These are phyloP conservation scores for Acleris laterana DNA, from an alignment of 2,888 invertebrate species.

Conservation along the genomic window DNA sequence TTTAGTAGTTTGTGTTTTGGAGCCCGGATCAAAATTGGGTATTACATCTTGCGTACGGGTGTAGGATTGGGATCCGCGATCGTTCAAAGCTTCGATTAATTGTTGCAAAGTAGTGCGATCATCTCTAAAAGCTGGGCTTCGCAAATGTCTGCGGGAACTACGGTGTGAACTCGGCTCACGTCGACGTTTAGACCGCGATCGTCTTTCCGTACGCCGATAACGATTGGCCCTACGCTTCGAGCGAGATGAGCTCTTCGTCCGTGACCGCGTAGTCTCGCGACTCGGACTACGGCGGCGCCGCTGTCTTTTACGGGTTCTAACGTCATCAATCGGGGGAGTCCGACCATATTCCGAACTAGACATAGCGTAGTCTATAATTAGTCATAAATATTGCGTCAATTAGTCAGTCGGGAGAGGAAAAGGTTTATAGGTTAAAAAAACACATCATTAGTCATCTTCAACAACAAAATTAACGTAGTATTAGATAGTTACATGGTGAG, in stretches of 20 bases:
- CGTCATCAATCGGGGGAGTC: background rate
- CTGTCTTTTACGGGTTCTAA: background rate
- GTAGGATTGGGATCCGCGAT: background rate
- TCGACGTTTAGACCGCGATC: background rate
- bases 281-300: background rate
- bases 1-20: constrained; percentile 10
- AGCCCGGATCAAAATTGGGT: constrained; percentile 13
- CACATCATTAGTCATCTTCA: background rate
- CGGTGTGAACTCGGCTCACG: background rate
- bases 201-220: background rate
- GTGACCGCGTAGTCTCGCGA: background rate
- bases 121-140: constrained; percentile 10
- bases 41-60: constrained; percentile 6
- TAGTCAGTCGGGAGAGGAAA: background rate
- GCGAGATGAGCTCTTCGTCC: background rate
- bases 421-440: background rate
- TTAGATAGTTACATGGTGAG: background rate
- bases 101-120: constrained; percentile 7
- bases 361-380: background rate
- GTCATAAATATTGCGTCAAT: background rate
- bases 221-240: background rate
- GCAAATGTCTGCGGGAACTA: constrained; percentile 10
- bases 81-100: constrained; percentile 3
- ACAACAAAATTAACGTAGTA: background rate
- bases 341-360: background rate